Conservation (phyloP, 2,888 invertebrate genomes). For the Dolichopus griseipennis region DNA sequence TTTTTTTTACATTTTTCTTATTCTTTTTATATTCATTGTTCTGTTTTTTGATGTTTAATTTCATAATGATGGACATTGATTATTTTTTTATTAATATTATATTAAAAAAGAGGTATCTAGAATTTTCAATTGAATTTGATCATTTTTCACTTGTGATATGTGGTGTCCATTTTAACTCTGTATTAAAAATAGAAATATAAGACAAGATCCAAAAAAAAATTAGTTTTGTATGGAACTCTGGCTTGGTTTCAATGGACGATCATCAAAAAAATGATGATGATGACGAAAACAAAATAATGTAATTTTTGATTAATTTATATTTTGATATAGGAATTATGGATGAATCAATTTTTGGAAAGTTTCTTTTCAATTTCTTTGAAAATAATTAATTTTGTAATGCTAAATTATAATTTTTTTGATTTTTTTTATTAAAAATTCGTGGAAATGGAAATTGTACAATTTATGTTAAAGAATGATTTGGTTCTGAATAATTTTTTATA, state of each 20-base stretch:
- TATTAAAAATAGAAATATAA: not conserved
- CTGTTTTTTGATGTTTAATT: not conserved
- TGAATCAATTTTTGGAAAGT: not conserved
- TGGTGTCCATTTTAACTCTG: not conserved
- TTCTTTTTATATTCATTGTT: not conserved
- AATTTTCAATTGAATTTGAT: conserved; percentile 1
- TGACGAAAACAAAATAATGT: not conserved
- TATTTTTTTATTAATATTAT: not conserved
- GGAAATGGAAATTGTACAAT: no score
- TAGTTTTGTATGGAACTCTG: not conserved
- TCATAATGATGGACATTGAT: not conserved
- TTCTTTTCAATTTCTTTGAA: not conserved
- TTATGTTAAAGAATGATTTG: no score
- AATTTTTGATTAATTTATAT: not conserved
- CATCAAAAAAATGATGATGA: not conserved
- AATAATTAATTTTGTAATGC: no score
- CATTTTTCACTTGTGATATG: not conserved
- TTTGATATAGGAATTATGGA: not conserved
- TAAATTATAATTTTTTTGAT: no score
- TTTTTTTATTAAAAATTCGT: no score
- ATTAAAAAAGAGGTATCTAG: not conserved
- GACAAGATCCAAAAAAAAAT: not conserved
- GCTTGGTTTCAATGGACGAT: no score
- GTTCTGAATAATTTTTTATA: no score
- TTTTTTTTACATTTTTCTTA: not conserved